phyloP scores from a whole-genome alignment of 2,888 invertebrate species.

The Hyposoter didymator region DNA sequence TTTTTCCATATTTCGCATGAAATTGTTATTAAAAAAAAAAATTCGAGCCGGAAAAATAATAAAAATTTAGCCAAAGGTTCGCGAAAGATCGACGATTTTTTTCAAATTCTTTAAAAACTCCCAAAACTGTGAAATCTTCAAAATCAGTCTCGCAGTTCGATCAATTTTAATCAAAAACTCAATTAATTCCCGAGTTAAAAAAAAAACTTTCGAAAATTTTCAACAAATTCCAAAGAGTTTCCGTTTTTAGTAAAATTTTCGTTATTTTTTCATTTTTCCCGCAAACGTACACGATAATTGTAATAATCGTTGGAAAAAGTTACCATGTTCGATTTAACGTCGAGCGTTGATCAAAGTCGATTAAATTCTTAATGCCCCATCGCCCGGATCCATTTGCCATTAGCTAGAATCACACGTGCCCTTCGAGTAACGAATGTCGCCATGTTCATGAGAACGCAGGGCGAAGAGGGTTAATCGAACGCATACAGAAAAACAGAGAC shows the following conservation, averaged over 20 bases:
- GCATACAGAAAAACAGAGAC: neutral
- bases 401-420: neutral
- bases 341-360: neutral
- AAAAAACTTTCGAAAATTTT: neutral
- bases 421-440: neutral
- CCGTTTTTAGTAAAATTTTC: no score
- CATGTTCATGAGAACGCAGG: constrained; percentile 5
- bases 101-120: no score
- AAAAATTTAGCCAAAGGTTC: no score
- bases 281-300: neutral
- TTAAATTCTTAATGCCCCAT: neutral
- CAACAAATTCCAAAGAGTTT: neutral
- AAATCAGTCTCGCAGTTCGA: no score
- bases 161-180: no score
- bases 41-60: no score
- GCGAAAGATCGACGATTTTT: no score
- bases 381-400: neutral
- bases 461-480: constrained; percentile 13
- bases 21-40: no score
- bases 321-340: neutral
- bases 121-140: no score
- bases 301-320: neutral
- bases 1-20: no score
- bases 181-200: no score
- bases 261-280: neutral